Percentiles rank a stretch among this genome's conserved stretches.
Evolutionary conservation across 2,113 vertebrate genomes (phyloP).

Genomic region (Motacilla tschutschensis): DNA sequence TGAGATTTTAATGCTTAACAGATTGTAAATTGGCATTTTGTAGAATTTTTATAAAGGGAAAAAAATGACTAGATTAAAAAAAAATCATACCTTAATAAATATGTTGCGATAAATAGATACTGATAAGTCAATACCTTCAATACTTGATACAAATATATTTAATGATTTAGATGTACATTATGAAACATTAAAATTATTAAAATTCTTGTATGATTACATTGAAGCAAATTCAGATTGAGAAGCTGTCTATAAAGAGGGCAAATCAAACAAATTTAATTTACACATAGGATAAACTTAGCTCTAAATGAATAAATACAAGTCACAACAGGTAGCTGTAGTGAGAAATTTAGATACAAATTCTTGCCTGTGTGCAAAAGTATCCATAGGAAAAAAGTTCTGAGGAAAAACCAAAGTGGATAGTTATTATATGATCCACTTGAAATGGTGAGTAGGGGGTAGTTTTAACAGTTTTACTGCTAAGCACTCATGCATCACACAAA

Average conservation of each 20-base stretch:
- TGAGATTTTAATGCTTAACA: not conserved
- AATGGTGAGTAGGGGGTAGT: not conserved
- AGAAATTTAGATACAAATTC: not conserved
- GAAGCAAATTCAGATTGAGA: not conserved
- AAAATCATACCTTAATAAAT: not conserved
- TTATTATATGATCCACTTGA: not conserved
- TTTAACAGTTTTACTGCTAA: not conserved
- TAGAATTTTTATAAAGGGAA: not conserved
- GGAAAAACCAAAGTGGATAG: not conserved
- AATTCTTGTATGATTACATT: not conserved
- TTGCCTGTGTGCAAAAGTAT: not conserved
- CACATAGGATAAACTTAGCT: not conserved
- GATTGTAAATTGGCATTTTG: not conserved
- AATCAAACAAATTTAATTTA: not conserved
- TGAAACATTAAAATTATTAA: not conserved
- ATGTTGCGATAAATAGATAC: not conserved
- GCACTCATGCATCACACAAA: not conserved
- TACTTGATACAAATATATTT: not conserved
- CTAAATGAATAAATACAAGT: not conserved
- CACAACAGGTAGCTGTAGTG: not conserved
- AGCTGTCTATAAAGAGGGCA: not conserved
- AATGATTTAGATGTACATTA: not conserved
- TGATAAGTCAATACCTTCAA: not conserved
- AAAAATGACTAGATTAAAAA: not conserved
- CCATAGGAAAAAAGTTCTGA: not conserved